These are phyloP conservation scores for Drosophila engyochracea DNA, from an alignment of 2,888 invertebrate species.

Conservation along the genomic window DNA sequence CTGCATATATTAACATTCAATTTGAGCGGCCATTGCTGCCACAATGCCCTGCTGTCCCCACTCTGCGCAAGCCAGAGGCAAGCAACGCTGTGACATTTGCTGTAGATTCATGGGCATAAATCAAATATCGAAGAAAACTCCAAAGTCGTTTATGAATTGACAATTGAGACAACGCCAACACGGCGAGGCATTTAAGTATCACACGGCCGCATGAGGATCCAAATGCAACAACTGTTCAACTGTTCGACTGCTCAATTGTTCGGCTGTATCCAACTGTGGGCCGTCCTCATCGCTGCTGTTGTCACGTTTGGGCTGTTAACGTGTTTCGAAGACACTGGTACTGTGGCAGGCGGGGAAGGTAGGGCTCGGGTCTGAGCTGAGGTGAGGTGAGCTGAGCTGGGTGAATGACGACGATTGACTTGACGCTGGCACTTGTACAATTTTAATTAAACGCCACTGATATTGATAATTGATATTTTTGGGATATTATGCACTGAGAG, in stretches of 20 bases:
- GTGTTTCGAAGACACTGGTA: constrained; percentile 67
- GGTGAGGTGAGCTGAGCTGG: constrained; percentile 13
- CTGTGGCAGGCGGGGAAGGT: neutral
- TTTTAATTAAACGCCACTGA: constrained; percentile 83
- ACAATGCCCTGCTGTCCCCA: neutral
- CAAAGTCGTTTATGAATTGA: constrained; percentile 76
- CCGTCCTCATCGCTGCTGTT: constrained; percentile 54
- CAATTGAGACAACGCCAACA: constrained; percentile 71
- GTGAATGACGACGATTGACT: constrained; percentile 65
- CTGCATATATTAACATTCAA: constrained; percentile 84
- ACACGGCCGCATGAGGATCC: constrained; percentile 44
- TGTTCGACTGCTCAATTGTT: constrained; percentile 5
- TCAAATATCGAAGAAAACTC: constrained; percentile 79
- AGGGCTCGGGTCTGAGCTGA: neutral
- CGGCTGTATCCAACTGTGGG: constrained; percentile 40
- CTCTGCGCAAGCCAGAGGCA: neutral
- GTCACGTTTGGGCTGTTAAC: constrained; percentile 85
- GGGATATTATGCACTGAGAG: constrained; percentile 34
- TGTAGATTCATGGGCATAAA: constrained; percentile 83
- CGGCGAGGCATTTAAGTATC: constrained; percentile 57
- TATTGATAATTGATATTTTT: constrained; percentile 64
- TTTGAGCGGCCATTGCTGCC: constrained; percentile 79
- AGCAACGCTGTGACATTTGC: constrained; percentile 74
- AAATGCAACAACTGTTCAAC: constrained; percentile 35
- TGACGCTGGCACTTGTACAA: constrained; percentile 78